A percentile compares a stretch with the other conserved stretches of the same genome.
Evolutionary conservation across 23 tunicate species (phyloP).

Genomic region (Halocynthia aurantium): DNA sequence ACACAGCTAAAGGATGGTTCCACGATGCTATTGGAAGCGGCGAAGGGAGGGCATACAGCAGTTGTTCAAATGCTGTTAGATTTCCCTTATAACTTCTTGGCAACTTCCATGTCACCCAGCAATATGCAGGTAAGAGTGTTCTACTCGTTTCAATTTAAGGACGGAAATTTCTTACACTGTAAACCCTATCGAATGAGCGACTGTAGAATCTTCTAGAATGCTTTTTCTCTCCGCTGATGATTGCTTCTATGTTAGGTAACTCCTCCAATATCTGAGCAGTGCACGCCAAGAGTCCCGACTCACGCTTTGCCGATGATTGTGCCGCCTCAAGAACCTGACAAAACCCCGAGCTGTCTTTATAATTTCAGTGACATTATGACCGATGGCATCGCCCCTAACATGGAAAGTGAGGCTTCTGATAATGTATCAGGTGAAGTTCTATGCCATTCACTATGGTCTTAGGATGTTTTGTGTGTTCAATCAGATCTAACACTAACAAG

Average conservation of each 20-base stretch:
- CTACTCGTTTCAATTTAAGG: too few relatives aligned
- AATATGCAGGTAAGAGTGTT: too few relatives aligned
- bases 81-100: constrained; percentile 45
- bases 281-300: constrained; percentile 69
- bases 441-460: too few relatives aligned
- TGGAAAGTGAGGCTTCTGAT: too few relatives aligned
- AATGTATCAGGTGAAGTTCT: too few relatives aligned
- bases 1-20: constrained; percentile 91
- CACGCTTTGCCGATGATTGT: constrained; percentile 85
- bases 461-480: too few relatives aligned
- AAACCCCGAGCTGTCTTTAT: constrained; percentile 24
- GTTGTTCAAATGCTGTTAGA: constrained; percentile 86
- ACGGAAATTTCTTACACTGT: too few relatives aligned
- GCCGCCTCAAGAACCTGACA: constrained; percentile 89
- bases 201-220: background rate
- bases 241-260: background rate
- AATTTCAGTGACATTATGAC: too few relatives aligned
- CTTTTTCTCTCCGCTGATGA: too few relatives aligned
- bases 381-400: too few relatives aligned
- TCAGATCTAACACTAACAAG: too few relatives aligned
- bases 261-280: constrained; percentile 52
- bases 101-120: background rate
- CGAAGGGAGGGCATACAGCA: constrained; percentile 80
- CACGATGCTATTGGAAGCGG: constrained; percentile 83
- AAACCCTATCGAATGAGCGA: too few relatives aligned